phyloP scores from a whole-genome alignment of 2,797 vertebrate genomes.

The Microctenopoma steveboyesi region DNA sequence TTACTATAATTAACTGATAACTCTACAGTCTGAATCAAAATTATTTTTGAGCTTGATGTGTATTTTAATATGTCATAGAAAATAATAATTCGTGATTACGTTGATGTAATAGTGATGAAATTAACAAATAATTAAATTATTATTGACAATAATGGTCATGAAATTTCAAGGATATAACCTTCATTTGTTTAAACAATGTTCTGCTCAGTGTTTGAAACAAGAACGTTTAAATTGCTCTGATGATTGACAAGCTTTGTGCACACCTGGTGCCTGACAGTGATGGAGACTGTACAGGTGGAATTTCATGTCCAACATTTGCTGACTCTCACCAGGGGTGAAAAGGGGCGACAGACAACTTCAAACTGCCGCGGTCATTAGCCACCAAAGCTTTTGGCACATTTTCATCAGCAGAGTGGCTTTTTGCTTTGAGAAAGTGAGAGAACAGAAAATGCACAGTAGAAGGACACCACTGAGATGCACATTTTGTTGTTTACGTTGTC shows the following conservation, averaged over 20 bases:
- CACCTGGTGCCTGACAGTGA: constrained; percentile 32
- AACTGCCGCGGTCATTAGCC: constrained; percentile 54
- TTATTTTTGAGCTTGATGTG: neutral
- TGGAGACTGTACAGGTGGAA: constrained; percentile 36
- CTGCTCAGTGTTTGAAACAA: neutral
- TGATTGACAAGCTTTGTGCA: constrained; percentile 27
- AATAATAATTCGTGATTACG: neutral
- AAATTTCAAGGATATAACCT: neutral
- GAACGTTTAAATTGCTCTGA: constrained; percentile 8
- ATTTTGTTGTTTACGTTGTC: constrained; percentile 3
- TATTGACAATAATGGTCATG: neutral
- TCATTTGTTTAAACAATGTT: neutral
- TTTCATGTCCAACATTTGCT: constrained; percentile 46
- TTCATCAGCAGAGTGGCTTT: constrained; percentile 31
- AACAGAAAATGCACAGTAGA: neutral
- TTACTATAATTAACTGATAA: neutral
- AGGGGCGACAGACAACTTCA: constrained; percentile 52
- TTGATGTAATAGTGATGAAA: neutral
- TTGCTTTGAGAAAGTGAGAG: constrained; percentile 20
- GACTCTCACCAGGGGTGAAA: constrained; percentile 54
- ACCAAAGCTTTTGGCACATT: constrained; percentile 47
- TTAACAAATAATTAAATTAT: neutral
- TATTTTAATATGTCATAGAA: neutral
- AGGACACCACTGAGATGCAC: neutral
- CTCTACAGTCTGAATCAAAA: neutral